phyloP scores from a whole-genome alignment of 2,797 vertebrate species.

The Tapera naevia region DNA sequence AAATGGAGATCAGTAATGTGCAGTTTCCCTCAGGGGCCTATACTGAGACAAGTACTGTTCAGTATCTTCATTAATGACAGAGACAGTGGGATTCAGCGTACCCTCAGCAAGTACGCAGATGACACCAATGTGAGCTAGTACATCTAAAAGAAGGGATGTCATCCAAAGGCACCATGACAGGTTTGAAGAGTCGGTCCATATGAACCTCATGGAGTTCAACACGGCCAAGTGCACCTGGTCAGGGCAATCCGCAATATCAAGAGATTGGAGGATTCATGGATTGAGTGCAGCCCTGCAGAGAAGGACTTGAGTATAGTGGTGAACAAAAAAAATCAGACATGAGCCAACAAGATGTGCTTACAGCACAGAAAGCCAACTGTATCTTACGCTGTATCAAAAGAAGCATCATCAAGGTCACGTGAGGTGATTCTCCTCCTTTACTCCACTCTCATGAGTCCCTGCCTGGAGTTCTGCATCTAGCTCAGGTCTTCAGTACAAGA shows the following conservation, averaged over 20 bases:
- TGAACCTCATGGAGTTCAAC: background rate
- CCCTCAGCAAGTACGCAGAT: background rate
- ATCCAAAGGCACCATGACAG: background rate
- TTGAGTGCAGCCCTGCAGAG: too few relatives aligned
- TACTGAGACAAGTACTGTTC: background rate
- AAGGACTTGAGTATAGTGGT: too few relatives aligned
- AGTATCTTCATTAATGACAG: background rate
- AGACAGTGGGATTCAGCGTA: background rate
- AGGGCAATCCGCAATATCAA: background rate
- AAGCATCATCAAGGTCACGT: rapidly evolving
- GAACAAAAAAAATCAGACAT: too few relatives aligned
- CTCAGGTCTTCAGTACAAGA: background rate
- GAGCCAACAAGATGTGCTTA: too few relatives aligned
- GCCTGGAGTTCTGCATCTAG: background rate
- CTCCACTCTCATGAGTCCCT: rapidly evolving
- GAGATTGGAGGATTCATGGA: background rate
- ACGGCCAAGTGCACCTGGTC: background rate
- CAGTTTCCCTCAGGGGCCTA: too few relatives aligned
- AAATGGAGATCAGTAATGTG: background rate
- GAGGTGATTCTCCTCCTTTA: background rate
- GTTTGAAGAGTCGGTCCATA: background rate
- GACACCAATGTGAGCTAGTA: background rate
- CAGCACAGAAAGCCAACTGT: background rate
- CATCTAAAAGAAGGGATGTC: background rate
- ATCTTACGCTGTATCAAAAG: background rate